phyloP scores from a whole-genome alignment of 2,797 vertebrate species.

The Enteromius unitaeniatus region DNA sequence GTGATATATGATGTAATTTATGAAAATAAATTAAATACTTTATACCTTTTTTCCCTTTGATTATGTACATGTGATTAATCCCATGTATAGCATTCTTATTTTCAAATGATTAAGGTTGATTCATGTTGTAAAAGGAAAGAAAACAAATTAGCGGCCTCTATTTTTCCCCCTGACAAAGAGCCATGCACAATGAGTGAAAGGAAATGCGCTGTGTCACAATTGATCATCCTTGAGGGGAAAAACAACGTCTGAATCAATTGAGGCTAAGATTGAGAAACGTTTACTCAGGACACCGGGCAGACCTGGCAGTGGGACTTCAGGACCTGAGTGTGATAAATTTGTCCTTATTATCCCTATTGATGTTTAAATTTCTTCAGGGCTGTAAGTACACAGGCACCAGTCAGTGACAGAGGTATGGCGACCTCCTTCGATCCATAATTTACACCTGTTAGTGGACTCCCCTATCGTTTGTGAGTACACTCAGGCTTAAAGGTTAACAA shows the following conservation, averaged over 20 bases:
- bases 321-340: constrained; percentile 86
- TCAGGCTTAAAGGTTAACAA: constrained; percentile 99
- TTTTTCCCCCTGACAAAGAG: constrained; percentile 33
- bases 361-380: constrained; percentile 91
- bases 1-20: not conserved
- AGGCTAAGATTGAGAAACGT: constrained; percentile 72
- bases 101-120: constrained; percentile 13
- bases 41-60: not conserved
- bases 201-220: constrained; percentile 89
- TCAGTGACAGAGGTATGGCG: constrained; percentile 89
- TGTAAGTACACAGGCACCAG: constrained; percentile 88
- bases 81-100: not conserved
- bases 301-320: constrained; percentile 76
- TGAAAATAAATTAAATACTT: not conserved
- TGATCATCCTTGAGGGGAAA: constrained; percentile 86
- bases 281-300: constrained; percentile 77
- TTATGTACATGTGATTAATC: not conserved
- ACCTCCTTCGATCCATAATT: constrained; percentile 98
- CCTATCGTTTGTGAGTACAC: constrained; percentile 94
- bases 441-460: constrained; percentile 99
- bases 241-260: constrained; percentile 89
- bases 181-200: constrained; percentile 65
- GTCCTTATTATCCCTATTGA: constrained; percentile 91
- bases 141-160: constrained; percentile 12
- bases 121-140: not conserved